Evolutionary conservation across 2,113 vertebrate species (phyloP), one percentile per base, ranked within the genome.

Genomic region (Thinocorus orbignyianus): DNA sequence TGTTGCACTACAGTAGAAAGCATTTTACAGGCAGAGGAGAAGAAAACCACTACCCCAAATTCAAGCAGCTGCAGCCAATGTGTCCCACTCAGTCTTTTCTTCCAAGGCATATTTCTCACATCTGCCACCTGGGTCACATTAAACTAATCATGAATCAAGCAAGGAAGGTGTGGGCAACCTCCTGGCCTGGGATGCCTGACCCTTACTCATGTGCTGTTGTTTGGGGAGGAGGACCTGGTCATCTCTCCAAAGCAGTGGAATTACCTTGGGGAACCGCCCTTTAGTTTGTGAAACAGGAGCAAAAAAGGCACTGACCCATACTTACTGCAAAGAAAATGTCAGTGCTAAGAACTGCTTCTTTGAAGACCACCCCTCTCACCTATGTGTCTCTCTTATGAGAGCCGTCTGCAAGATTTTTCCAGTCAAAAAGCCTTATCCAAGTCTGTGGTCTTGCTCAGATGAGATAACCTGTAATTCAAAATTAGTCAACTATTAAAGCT

Each of bases 61-160:
- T 92, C 93, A 93, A 14, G 57, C 89, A 95, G 90, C 94, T 96
- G 95, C 86, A 95, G 55, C 81, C 81, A 90, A 49, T 60, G 9
- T n/a, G 55, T 91, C 71, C 90, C 88, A 78, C 96, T 94, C 91
- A 39, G 83, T 84, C 83, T 94, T 92, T 94, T 81, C 92, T 83
- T 87, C 69, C 88, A 31, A 82, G 82, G 69, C 42, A 10, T 44
- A 49, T 74, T 89, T 82, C 52, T 37, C 42, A 17, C 33, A 6
- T 82, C 30, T 79, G 88, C 74, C 94, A 95, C 97, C 94, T 93
- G 94, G 64, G 46, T 52, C 35, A 3, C 35, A 35, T 90, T 91
- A 93, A 88, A 82, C 41, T 80, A 33, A 94, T 88, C 68, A 33
- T 33, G 41, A 46, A 20, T 14, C 2, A 23, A n/a, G 10, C 25